Evolutionary conservation across 2,888 invertebrate species (phyloP), one percentile per base, ranked within the genome.

Genomic region (Epistrophella euchroma): DNA sequence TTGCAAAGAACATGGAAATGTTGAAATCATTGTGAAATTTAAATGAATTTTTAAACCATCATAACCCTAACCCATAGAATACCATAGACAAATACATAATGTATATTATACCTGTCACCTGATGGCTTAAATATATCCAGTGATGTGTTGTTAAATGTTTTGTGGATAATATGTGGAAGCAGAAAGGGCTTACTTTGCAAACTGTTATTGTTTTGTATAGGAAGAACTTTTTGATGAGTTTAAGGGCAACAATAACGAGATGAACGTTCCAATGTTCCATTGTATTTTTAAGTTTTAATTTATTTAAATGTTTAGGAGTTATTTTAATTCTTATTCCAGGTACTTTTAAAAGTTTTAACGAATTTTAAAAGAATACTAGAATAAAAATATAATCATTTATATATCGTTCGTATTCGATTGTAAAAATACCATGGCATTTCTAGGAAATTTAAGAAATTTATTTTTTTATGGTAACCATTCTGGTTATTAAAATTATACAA

Each of bases 1-100:
- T 28, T 32, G 22, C 15, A 58, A 45, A n/a, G 58, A 28, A 35
- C 25, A 15, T 28, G 58, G 19, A 35, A 40, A 47, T 66, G 56
- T 40, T 71, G 71, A 43, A 56, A 76, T 71, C 25, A 71, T 71
- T 80, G 43, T 66, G 64, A 79, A 79, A 73, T 73, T 45, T 35
- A 17, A 19, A 45, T 11, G 25, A 13, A 25, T 56, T 37, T 15
- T 25, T 1, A 22, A 55, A 6, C 17, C 28, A 50, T 32, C 35
- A 6, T 28, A 37, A 13, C 56, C 10, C n/a, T 32, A 56, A 56
- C 32, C 17, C 15, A 32, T 32, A 32, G 32, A 32, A 32, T 32
- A 32, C 1, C 32, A 32, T 32, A 32, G 6, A 32, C 32, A 32
- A 32, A 32, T 32, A 32, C 9, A 32, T 7, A 32, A 28, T 4